Base-by-base conservation (phyloP, 2,888 invertebrate species). In the Drosophila paramelanica region DNA sequence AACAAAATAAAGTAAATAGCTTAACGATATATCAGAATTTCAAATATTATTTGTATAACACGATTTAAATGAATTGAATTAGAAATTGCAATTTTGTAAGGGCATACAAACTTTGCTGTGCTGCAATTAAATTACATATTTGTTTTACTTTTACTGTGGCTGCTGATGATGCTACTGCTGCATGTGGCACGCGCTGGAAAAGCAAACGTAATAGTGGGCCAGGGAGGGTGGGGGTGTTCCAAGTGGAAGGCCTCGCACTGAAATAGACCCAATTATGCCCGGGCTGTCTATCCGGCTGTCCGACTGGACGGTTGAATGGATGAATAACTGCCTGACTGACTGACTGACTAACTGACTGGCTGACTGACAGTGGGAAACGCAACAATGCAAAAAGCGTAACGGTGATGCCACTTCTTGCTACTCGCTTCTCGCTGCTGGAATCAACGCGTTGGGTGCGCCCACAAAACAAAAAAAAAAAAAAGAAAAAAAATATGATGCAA, bases 351-450 rank as follows among this genome's bases (percentile, higher is more conserved):
- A 46, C 39, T 66, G 68, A 38, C 14, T 42, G 51, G 14, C 38
- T 50, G 58, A 23, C 81, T 83, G 81, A 51, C 77, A 73, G 82
- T 65, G 62, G 77, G 41, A 64, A 79, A 64, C 57, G 88, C 83
- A 86, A 72, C 71, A 82, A 86, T 83, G 87, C 88, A 67, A 88
- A 86, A 64, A 88, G 86, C 73, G 88, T 86, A 88, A 80, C 77
- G 70, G 64, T 36, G 68, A 51, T 64, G 80, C 50, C 50, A 64
- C 62, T 67, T 56, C 14, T 33, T 50, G 25, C 51, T 55, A 43
- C 47, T 61, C 66, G 17, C 41, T 38, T 46, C 70, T 17, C 6
- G 17, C 57, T 23, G 55, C 43, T 51, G 80, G 80, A 79, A 82
- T 85, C 86, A 70, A 53, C 70, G 75, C 68, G 76, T 67, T 84